Conservation (phyloP, 2,888 invertebrate species). For the Galeruca laticollis region DNA sequence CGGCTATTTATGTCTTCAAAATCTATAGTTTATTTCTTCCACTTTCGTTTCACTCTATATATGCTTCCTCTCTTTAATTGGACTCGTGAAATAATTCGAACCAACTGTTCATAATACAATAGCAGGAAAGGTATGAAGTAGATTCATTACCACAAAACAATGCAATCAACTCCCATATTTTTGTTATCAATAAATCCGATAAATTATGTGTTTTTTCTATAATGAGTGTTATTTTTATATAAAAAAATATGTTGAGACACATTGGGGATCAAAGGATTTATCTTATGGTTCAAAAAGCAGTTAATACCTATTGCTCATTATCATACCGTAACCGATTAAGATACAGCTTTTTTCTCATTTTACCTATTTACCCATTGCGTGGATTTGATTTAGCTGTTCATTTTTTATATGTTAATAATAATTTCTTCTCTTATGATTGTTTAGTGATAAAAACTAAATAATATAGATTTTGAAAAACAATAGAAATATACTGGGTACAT, state of each 20-base stretch:
- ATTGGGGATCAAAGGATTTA: conserved; percentile 38
- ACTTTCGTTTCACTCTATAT: too few species aligned
- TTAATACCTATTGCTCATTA: neutral
- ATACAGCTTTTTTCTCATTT: too few species aligned
- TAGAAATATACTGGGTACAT: too few species aligned
- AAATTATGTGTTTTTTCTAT: conserved; percentile 25
- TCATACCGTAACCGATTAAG: too few species aligned
- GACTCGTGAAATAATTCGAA: conserved; percentile 9
- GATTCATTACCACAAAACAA: conserved; percentile 27
- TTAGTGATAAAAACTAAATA: too few species aligned
- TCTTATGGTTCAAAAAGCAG: neutral
- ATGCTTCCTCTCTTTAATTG: neutral
- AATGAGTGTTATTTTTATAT: conserved; percentile 35
- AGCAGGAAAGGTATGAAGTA: conserved; percentile 48
- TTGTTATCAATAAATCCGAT: conserved; percentile 26
- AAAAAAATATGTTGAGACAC: conserved; percentile 39
- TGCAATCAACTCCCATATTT: conserved; percentile 8
- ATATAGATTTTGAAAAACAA: too few species aligned
- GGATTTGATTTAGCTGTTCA: too few species aligned
- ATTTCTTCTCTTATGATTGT: too few species aligned
- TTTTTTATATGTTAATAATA: too few species aligned
- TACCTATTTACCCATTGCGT: too few species aligned
- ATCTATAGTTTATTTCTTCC: too few species aligned
- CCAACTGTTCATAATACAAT: conserved; percentile 40
- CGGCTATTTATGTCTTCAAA: too few species aligned